Evolutionary conservation across 2,888 invertebrate species (phyloP).

Genomic region (Rhogogaster chlorosoma): DNA sequence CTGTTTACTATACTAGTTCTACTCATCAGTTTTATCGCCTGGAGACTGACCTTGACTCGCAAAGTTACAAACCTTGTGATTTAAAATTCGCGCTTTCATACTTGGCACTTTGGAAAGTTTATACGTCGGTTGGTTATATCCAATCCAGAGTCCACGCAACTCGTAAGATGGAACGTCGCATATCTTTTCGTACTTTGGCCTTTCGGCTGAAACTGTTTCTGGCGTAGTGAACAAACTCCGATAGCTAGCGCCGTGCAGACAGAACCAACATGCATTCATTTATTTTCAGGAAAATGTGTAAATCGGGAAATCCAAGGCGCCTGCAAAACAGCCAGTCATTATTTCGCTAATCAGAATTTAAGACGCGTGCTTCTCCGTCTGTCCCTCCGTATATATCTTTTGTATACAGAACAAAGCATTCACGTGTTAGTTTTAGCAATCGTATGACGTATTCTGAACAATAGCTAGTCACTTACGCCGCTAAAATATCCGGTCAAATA

Average conservation of each 20-base stretch:
- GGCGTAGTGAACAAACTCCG: not conserved
- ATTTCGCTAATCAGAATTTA: constrained; percentile 23
- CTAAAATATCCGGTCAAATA: not conserved
- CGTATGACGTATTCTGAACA: not conserved
- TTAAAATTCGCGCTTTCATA: not conserved
- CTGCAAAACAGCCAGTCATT: constrained; percentile 44
- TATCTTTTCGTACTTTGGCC: constrained; percentile 43
- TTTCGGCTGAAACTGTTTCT: constrained; percentile 13
- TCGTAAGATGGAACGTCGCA: constrained; percentile 1
- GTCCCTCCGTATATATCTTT: not conserved
- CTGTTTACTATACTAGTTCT: not conserved
- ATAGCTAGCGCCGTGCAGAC: not conserved
- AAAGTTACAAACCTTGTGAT: not conserved
- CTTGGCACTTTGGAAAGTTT: not conserved
- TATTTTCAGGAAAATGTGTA: constrained; percentile 40
- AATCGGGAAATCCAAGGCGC: constrained; percentile 21
- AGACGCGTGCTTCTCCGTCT: constrained; percentile 8
- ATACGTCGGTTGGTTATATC: not conserved
- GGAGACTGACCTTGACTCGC: not conserved
- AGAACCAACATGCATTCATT: not conserved
- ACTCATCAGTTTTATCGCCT: not conserved
- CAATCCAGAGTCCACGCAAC: not conserved
- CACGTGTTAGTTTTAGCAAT: constrained; percentile 33
- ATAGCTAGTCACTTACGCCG: not conserved
- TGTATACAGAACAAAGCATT: constrained; percentile 41